Conservation (phyloP, 2,113 vertebrate species). For the Neolamprologus devosi region DNA sequence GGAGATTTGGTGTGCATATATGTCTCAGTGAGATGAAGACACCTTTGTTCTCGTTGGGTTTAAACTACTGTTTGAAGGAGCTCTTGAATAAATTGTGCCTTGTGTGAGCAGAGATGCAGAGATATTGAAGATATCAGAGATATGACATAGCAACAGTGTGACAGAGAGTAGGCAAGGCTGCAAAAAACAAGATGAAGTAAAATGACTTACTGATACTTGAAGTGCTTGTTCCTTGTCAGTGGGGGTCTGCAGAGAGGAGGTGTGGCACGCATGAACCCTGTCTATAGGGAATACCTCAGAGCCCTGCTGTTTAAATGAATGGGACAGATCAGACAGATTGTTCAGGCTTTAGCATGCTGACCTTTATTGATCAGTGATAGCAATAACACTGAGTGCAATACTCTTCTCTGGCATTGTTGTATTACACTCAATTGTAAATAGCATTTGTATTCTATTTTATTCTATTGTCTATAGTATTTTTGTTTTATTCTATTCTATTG, state of each 20-base stretch:
- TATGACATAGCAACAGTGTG: not conserved
- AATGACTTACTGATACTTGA: constrained; percentile 57
- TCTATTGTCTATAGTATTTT: not conserved
- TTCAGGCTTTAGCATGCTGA: not conserved
- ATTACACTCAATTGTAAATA: not conserved
- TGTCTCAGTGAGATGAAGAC: not conserved
- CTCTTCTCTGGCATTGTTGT: not conserved
- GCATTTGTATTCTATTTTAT: not conserved
- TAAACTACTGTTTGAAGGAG: not conserved
- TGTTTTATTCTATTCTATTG: not conserved
- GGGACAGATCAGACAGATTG: not conserved
- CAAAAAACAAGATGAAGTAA: not conserved
- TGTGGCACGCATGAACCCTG: constrained; percentile 66
- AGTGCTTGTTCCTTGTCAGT: constrained; percentile 73
- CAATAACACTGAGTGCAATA: not conserved
- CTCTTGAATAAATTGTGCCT: not conserved
- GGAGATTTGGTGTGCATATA: not conserved
- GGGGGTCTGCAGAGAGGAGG: constrained; percentile 69
- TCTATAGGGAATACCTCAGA: constrained; percentile 52
- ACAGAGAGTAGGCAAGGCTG: not conserved
- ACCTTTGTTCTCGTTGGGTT: not conserved
- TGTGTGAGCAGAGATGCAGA: not conserved
- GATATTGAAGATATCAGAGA: not conserved
- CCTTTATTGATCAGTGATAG: not conserved
- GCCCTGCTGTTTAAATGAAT: constrained; percentile 40